Evolutionary conservation across 2,113 vertebrate genomes (phyloP).

Genomic region (Mastomys coucha): DNA sequence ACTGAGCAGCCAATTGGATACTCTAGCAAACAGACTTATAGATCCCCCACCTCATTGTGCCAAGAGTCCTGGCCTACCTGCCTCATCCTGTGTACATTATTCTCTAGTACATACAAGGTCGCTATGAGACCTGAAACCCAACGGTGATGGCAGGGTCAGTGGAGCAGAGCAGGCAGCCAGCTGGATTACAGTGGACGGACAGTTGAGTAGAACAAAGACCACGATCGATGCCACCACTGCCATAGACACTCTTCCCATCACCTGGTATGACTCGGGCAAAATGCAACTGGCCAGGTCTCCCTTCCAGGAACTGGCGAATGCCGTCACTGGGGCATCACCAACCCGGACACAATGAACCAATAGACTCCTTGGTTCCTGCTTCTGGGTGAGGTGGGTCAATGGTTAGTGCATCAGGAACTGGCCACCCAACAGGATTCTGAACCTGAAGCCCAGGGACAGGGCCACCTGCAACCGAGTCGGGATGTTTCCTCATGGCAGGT

Average conservation of each 20-base stretch:
- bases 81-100: neutral
- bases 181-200: neutral
- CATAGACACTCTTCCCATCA: neutral
- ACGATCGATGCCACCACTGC: too few species aligned
- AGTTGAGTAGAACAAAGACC: neutral
- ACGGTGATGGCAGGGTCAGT: rapidly evolving
- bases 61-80: rapidly evolving
- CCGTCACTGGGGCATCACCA: neutral
- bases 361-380: neutral
- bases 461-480: neutral
- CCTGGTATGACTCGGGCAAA: neutral
- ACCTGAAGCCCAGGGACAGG: neutral
- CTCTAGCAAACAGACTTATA: rapidly evolving
- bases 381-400: rapidly evolving
- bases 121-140: neutral
- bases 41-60: neutral
- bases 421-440: neutral
- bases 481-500: too few species aligned
- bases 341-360: neutral
- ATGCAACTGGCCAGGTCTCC: neutral
- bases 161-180: neutral
- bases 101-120: neutral
- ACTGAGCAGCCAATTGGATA: neutral
- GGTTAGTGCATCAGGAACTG: rapidly evolving
- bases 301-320: neutral